A percentile compares a stretch with the other conserved stretches of the same genome.
Evolutionary conservation across 2,888 invertebrate genomes (phyloP).

Genomic region (Sesia bembeciformis): DNA sequence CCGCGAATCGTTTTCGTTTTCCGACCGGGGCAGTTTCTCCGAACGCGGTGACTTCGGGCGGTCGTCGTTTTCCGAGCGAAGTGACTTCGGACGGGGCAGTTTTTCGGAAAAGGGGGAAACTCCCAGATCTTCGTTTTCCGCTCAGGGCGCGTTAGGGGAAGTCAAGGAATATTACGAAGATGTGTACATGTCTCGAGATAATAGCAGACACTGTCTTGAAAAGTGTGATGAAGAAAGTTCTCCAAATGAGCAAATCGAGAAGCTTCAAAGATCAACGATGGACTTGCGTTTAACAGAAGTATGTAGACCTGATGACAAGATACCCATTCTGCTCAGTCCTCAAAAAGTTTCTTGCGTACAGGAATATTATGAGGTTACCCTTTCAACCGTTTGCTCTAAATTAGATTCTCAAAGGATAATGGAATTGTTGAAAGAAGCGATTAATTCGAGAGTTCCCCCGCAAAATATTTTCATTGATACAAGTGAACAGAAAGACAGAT

Average conservation of each 20-base stretch:
- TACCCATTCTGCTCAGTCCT: constrained; percentile 54
- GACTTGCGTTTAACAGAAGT: constrained; percentile 55
- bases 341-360: constrained; percentile 54
- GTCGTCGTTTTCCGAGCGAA: constrained; percentile 69
- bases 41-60: constrained; percentile 60
- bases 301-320: constrained; percentile 41
- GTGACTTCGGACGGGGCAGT: constrained; percentile 64
- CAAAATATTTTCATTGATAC: constrained; percentile 66
- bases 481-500: constrained; percentile 35
- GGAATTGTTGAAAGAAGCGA: constrained; percentile 84
- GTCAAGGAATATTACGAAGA: constrained; percentile 60
- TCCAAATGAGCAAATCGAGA: constrained; percentile 46
- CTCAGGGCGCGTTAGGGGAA: constrained; percentile 58
- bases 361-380: constrained; percentile 80
- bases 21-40: constrained; percentile 62
- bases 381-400: constrained; percentile 86
- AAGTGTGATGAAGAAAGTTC: constrained; percentile 45
- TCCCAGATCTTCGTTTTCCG: constrained; percentile 60
- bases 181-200: constrained; percentile 52
- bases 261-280: constrained; percentile 57
- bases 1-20: constrained; percentile 62
- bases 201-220: constrained; percentile 35
- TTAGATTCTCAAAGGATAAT: constrained; percentile 86
- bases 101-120: constrained; percentile 66
- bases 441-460: constrained; percentile 85